These are phyloP conservation scores for Zophobas atratus DNA, from an alignment of 1,140 invertebrate species.

Conservation along the genomic window DNA sequence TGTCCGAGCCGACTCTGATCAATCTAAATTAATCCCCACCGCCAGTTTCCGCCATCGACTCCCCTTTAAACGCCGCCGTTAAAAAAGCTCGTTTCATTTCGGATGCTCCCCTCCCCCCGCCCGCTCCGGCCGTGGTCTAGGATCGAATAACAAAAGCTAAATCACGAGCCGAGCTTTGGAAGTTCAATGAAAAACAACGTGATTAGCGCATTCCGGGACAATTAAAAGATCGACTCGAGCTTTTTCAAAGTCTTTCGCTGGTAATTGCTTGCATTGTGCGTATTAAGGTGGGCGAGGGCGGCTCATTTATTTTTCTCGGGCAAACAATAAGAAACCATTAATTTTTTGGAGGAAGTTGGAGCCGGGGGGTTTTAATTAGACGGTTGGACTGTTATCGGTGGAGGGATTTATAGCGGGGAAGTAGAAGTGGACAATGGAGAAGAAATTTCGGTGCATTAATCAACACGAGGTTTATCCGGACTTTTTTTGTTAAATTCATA, in stretches of 20 bases:
- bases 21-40: constrained; percentile 69
- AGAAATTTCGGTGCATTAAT: no score
- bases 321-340: background rate
- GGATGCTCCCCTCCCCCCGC: constrained; percentile 8
- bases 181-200: constrained; percentile 21
- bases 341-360: background rate
- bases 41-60: constrained; percentile 54
- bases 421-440: no score
- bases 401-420: no score
- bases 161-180: constrained; percentile 39
- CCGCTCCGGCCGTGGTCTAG: background rate
- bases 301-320: background rate
- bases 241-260: background rate
- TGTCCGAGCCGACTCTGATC: constrained; percentile 68
- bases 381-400: no score
- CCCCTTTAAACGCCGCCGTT: constrained; percentile 54
- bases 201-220: constrained; percentile 17
- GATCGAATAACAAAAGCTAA: constrained; percentile 53
- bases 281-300: background rate
- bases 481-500: no score
- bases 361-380: background rate
- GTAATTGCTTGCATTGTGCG: no score
- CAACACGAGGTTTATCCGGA: no score
- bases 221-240: constrained; percentile 24
- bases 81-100: constrained; percentile 56